phyloP scores from a whole-genome alignment of 2,797 vertebrate genomes.

The Acrossocheilus fasciatus region DNA sequence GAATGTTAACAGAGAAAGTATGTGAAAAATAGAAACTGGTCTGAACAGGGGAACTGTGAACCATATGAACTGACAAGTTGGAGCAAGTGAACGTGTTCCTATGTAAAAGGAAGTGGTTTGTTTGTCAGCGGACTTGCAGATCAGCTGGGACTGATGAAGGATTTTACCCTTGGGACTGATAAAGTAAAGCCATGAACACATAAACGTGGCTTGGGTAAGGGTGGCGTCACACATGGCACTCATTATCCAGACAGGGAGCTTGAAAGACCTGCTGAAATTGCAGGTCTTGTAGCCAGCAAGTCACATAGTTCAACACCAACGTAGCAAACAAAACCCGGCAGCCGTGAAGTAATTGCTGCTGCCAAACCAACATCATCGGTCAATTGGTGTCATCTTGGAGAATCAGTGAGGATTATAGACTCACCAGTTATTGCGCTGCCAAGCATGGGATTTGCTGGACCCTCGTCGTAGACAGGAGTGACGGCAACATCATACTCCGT shows the following conservation, averaged over 20 bases:
- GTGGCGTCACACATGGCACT: slow-evolving; percentile 37
- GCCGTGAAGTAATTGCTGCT: neutral
- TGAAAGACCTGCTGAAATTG: slow-evolving; percentile 28
- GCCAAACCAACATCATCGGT: slow-evolving; percentile 1
- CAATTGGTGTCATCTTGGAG: slow-evolving; percentile 11
- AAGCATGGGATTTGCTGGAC: slow-evolving; percentile 76
- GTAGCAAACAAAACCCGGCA: neutral
- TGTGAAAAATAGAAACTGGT: slow-evolving; percentile 14
- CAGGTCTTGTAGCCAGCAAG: slow-evolving; percentile 12
- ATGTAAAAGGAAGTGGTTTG: slow-evolving; percentile 29
- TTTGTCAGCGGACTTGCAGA: slow-evolving; percentile 41
- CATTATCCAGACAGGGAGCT: slow-evolving; percentile 14
- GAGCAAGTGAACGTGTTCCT: slow-evolving; percentile 23
- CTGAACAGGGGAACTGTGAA: neutral
- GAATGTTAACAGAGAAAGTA: slow-evolving; percentile 24
- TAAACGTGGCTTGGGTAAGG: slow-evolving; percentile 22
- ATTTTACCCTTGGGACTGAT: slow-evolving; percentile 31
- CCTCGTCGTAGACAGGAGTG: slow-evolving; percentile 85
- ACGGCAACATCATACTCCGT: slow-evolving; percentile 87
- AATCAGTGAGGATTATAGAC: slow-evolving; percentile 38
- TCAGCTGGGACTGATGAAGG: slow-evolving; percentile 47
- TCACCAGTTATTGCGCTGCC: slow-evolving; percentile 87
- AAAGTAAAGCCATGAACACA: slow-evolving; percentile 40
- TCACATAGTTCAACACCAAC: slow-evolving; percentile 21
- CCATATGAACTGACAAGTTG: neutral